Percentiles rank a stretch among this genome's conserved stretches.
phyloP scores from a whole-genome alignment of 2,113 vertebrate genomes.

The Oreochromis aureus region DNA sequence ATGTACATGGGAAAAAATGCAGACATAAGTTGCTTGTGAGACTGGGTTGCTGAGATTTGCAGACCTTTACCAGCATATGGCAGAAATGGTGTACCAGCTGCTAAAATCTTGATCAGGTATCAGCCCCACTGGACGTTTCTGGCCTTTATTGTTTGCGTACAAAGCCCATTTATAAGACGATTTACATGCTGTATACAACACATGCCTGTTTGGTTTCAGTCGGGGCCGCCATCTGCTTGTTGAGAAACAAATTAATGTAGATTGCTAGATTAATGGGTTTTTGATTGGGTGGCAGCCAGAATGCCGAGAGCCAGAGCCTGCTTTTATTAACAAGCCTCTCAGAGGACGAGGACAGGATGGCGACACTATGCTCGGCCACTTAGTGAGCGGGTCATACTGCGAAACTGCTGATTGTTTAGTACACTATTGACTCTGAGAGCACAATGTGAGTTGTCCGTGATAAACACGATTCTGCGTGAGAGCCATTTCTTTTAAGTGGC shows the following conservation, averaged over 20 bases:
- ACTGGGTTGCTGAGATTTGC: not conserved
- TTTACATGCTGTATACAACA: constrained; percentile 34
- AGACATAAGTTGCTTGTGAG: not conserved
- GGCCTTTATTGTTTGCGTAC: not conserved
- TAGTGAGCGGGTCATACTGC: not conserved
- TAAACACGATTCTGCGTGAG: not conserved
- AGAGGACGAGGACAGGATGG: constrained; percentile 17
- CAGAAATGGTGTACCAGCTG: not conserved
- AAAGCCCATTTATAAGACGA: constrained; percentile 5
- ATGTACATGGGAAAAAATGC: not conserved
- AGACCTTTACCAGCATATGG: not conserved
- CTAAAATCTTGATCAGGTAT: constrained; percentile 2
- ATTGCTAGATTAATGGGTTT: constrained; percentile 58
- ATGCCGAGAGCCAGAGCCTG: constrained; percentile 20
- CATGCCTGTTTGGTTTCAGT: constrained; percentile 42
- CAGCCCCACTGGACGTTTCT: not conserved
- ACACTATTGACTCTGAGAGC: not conserved
- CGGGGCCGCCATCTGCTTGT: constrained; percentile 48
- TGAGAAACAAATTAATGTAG: constrained; percentile 55
- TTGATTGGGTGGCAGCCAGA: constrained; percentile 54
- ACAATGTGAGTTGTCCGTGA: not conserved
- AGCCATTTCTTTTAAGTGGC: not conserved
- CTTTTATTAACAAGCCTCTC: constrained; percentile 21
- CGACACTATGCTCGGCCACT: not conserved
- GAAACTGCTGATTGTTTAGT: not conserved